Percentiles rank a stretch among this genome's conserved stretches.
Evolutionary conservation across 1,140 invertebrate genomes (phyloP).

Genomic region (Oryctes rhinoceros): DNA sequence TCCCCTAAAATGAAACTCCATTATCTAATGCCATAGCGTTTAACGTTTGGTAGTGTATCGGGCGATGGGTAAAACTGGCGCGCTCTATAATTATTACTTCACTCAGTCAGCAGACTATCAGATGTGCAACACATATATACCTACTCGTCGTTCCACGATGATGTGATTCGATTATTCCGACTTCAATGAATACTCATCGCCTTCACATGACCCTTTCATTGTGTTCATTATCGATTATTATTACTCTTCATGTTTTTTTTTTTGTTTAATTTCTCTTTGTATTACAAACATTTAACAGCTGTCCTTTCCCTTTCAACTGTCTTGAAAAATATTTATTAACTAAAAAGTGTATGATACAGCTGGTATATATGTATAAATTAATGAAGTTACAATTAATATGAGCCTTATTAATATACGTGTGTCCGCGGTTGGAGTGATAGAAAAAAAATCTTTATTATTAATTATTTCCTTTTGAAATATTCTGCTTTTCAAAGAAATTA

Average conservation of each 20-base stretch:
- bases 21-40: slow-evolving; percentile 45
- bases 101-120: slow-evolving; percentile 40
- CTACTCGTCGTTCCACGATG: background rate
- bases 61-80: slow-evolving; percentile 40
- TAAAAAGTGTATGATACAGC: background rate
- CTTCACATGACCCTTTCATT: slow-evolving; percentile 40
- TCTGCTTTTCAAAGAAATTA: no score
- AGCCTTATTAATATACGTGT: no score
- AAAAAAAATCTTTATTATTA: no score
- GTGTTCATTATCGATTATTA: slow-evolving; percentile 39
- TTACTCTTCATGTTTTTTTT: slow-evolving; percentile 16
- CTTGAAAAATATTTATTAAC: slow-evolving; percentile 10
- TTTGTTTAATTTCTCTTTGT: slow-evolving; percentile 16
- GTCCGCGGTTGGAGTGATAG: no score
- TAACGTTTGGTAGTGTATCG: slow-evolving; percentile 44
- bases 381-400: no score
- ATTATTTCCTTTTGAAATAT: no score
- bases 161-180: slow-evolving; percentile 37
- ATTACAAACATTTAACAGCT: background rate
- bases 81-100: slow-evolving; percentile 46
- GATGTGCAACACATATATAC: slow-evolving; percentile 15
- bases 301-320: background rate
- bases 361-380: no score
- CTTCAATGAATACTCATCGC: slow-evolving; percentile 39
- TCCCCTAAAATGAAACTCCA: slow-evolving; percentile 43